phyloP scores from a whole-genome alignment of 2,113 vertebrate genomes.

The Callocephalon fimbriatum region DNA sequence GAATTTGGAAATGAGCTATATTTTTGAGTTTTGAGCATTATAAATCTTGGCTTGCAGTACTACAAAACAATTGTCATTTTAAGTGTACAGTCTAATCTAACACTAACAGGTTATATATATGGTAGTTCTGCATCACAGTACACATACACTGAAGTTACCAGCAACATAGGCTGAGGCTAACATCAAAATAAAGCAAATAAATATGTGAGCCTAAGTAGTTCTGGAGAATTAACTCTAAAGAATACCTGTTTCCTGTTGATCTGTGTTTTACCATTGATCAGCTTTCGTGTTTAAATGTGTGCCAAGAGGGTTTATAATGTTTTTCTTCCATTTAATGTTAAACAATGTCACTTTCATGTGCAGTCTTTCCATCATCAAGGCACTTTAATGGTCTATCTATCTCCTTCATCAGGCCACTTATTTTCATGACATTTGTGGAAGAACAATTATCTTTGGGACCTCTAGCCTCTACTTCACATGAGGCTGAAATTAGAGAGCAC shows the following conservation, averaged over 20 bases:
- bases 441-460: not conserved
- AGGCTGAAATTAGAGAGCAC: not conserved
- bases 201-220: not conserved
- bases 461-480: not conserved
- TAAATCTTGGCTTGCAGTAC: not conserved
- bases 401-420: not conserved
- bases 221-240: not conserved
- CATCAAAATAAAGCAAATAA: slow-evolving; percentile 27
- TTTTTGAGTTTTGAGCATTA: not conserved
- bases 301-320: not conserved
- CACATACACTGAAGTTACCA: not conserved
- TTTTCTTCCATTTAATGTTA: not conserved
- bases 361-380: not conserved
- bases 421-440: not conserved
- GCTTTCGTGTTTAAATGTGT: not conserved
- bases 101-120: not conserved
- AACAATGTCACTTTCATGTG: not conserved
- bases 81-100: not conserved
- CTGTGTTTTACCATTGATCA: not conserved
- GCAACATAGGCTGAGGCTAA: not conserved
- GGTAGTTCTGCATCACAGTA: not conserved
- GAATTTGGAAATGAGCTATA: not conserved
- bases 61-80: not conserved
- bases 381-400: not conserved
- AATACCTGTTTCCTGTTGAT: not conserved